Base-by-base conservation (phyloP, 2,113 vertebrate species). In the Prionailurus bengalensis region DNA sequence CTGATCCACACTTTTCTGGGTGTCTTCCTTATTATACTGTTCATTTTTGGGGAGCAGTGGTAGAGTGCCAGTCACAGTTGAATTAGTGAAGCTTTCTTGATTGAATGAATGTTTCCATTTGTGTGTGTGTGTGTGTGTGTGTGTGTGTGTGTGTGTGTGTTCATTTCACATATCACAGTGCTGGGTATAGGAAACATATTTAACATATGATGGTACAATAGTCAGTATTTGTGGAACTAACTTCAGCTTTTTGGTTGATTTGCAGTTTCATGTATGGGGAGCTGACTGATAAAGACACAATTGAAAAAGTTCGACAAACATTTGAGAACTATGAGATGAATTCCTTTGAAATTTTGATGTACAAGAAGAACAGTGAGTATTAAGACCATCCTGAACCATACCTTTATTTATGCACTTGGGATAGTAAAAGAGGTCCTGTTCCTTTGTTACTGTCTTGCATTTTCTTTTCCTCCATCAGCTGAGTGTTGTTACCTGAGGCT, bases 291-390 rank as follows among this genome's bases (percentile, higher is more conserved):
- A 99, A 99, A 97, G 99, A 99, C 58, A 99, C 99, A 25, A 98
- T 98, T 21, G 99, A 99, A 97, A 99, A 99, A 87, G 99, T 99
- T 81, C 99, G 99, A 36, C 99, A 99, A 97, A 99, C 99, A 0
- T 99, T 99, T 96, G 99, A 99, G 98, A 99, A 99, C 98, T 99
- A 99, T 84, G 99, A 99, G 98, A 99, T 99, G 98, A 99, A 99
- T 98, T 99, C 99, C 39, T 99, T 99, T 96, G 99, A 99, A 99
- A 99, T 99, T 96, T 97, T 99, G 96, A 99, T 99, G 99, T 99
- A 99, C 99, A 99, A 99, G 98, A 99, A 99, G 96, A 99, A 99
- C 98, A 99, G 99, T 99, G 98, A 99, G 99, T 99, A 97, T 89
- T 71, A 21, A 36, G 39, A 39, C 48, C 27, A 10, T 71, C 95